Conservation (phyloP, 2,888 invertebrate genomes). For the Polylopha cassiicola region DNA sequence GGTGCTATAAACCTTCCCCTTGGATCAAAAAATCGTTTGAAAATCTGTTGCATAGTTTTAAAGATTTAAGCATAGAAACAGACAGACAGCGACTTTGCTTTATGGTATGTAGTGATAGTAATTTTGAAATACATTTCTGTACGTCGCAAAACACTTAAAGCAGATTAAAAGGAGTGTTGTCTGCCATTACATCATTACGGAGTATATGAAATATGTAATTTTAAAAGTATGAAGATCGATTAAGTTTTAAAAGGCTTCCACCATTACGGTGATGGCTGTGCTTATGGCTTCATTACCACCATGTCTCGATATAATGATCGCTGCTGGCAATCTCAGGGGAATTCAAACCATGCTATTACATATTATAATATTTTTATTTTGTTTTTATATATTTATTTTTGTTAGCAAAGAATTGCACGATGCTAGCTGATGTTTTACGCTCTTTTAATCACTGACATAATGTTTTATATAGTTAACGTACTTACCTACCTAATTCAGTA, state of each 20-base stretch:
- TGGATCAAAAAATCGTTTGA: no score
- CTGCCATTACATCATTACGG: slow-evolving; percentile 1
- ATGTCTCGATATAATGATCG: slow-evolving; percentile 32
- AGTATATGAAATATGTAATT: slow-evolving; percentile 5
- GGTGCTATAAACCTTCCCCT: no score
- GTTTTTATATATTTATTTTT: no score
- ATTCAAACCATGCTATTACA: slow-evolving; percentile 3
- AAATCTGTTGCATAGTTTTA: no score
- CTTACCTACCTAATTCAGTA: no score
- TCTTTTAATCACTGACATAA: no score
- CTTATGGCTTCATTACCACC: slow-evolving; percentile 60
- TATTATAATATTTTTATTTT: not conserved
- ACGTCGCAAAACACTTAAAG: no score
- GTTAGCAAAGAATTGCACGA: no score
- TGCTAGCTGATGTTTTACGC: no score
- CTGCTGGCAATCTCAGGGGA: slow-evolving; percentile 5
- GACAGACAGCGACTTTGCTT: no score
- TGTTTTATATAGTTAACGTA: no score
- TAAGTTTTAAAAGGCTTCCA: slow-evolving; percentile 68
- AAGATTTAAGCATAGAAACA: no score
- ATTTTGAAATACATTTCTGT: not conserved
- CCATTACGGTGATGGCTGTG: slow-evolving; percentile 63
- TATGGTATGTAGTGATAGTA: not conserved
- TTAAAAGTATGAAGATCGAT: slow-evolving; percentile 55
- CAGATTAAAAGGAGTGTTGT: slow-evolving; percentile 1